Base-by-base conservation (phyloP, 2,888 invertebrate genomes). In the Pollenia griseotomentosa region DNA sequence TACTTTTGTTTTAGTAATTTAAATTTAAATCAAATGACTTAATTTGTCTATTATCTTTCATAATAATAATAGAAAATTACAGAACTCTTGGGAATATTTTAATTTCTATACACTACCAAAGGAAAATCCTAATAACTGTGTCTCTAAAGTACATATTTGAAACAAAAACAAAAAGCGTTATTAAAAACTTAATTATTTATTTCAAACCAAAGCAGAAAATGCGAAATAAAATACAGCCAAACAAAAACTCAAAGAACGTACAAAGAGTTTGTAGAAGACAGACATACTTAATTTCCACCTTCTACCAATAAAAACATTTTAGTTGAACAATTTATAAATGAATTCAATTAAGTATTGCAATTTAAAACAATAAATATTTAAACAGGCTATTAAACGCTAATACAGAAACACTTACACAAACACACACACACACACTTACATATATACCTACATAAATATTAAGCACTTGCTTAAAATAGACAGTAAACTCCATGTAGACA, bases 281-380 rank as follows among this genome's bases (percentile, higher is more conserved):
- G 2, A 48, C 33, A 59, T 40, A 55, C 14, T 11, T n/a, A 19
- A 66, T n/a, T 53, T 73, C 19, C 19, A 55, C 40, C 53, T 66
- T 33, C 46, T 83, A 57, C 23, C 57, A n/a, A 68, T 80, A 33
- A 44, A 79, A 33, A 57, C 71, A 74, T 81, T 84, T 87, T 63
- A 46, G 81, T 57, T 68, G 16, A 73, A 61, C 81, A 78, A 57
- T 84, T 87, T 87, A 81, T 78, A 84, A 87, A 87, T 87, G 87
- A 84, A 81, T 87, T 87, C 87, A 87, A 87, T 87, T 87, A 87
- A 81, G 70, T 81, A 63, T 84, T 81, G 87, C 81, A 81, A 87
- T 84, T 84, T 84, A 78, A 84, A 87, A 87, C 84, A 87, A 87
- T 87, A 84, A 87, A 87, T 87, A 84, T 87, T 87, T 87, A 84